Base-by-base conservation (phyloP, 2,888 invertebrate species). In the Cerceris ruficornis region DNA sequence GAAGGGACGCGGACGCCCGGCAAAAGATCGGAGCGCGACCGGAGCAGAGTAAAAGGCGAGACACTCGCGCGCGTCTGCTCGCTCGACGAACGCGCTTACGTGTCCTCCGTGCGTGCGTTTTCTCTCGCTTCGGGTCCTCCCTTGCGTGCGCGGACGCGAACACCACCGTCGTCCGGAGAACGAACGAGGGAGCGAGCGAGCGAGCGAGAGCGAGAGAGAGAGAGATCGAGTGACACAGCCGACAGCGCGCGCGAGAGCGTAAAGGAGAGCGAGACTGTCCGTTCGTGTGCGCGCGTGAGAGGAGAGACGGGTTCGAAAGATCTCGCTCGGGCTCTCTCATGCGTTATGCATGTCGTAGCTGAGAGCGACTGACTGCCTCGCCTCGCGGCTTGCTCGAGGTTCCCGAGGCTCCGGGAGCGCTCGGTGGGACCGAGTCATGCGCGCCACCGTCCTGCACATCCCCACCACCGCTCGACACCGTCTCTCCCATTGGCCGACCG, bases 291-390 rank as follows among this genome's bases (percentile, higher is more conserved):
- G 75, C 60, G 80, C 43, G 71, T 55, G 74, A 60, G 81, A 76
- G 74, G 76, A 81, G 74, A 80, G 75, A 80, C 74, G 69, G 78
- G 75, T 82, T 76, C 66, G 85, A 87, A 86, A 89, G 87, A 88
- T 88, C 87, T 90, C 88, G 88, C 88, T 89, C 90, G 85, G 90
- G 85, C 85, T 86, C 92, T 93, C 93, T 94, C 94, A 94, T 94
- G 94, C 94, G 94, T 94, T 94, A 94, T 93, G 94, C 94, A 94
- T 94, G 93, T 93, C 93, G 92, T 92, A 91, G 90, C 90, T 93
- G 93, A 93, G 93, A 93, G 93, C 94, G 93, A 93, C 93, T 92
- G 91, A 91, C 91, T 91, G 93, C 93, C 90, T 92, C 88, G 91
- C 89, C 90, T 90, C 89, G 88, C 88, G 89, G 87, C 90, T 91